Evolutionary conservation across 2,888 invertebrate species (phyloP), one percentile per base, ranked within the genome.

Genomic region (Temnothorax unifasciatus): DNA sequence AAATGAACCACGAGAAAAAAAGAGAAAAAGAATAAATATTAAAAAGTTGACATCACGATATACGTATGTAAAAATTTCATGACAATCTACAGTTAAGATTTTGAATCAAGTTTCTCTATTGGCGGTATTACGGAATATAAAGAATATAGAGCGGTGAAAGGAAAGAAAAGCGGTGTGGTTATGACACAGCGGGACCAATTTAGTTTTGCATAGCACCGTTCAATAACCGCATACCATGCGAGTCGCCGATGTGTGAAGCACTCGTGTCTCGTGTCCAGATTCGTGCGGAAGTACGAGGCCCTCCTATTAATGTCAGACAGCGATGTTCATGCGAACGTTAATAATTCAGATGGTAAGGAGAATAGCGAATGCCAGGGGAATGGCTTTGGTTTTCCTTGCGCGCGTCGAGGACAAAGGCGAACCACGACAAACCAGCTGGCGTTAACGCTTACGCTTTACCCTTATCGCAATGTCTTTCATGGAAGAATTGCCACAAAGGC

Each of bases 311-410:
- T 73, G 74, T 83, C 74, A 9, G 15, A 11, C 11, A 41, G 52
- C 54, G 15, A 69, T 68, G 79, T 57, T 57, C 68, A 13, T 47
- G 77, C n/a, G 73, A 50, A 68, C 77, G 83, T 89, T 91, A 89
- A 91, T 90, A 88, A 91, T 90, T 83, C 61, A 86, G 90, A 90
- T 89, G 85, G 85, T 82, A 73, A 52, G 64, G 85, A 61, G 83
- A 73, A 64, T 41, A 66, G 87, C 57, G 84, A 84, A 82, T 41
- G 64, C 61, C 77, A 59, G 64, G 85, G 88, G 75, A 84, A 57
- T 68, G 64, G n/a, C 38, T 38, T 76, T 68, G 38, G 54, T 71
- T 85, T 82, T 86, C 75, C 73, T 50, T n/a, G 47, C 41, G 34
- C 83, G 69, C 59, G 64, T 21, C 83, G 50, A 50, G 63, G 86